Conservation (phyloP, 2,113 vertebrate species). For the Hypomesus transpacificus region DNA sequence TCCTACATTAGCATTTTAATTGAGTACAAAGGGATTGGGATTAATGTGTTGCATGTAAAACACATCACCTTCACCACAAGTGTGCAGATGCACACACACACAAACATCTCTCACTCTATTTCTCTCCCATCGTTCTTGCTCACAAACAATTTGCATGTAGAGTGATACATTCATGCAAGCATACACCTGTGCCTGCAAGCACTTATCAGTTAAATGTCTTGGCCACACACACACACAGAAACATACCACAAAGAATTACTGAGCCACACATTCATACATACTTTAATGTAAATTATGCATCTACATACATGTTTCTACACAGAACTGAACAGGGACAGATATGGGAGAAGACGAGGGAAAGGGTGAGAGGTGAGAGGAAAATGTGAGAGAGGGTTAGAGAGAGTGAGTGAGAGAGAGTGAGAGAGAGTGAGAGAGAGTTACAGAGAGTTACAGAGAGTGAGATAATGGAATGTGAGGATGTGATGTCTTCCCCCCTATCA, state of each 20-base stretch:
- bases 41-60: slow-evolving; percentile 67
- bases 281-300: slow-evolving; percentile 13
- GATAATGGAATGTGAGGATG: background rate
- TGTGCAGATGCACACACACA: background rate
- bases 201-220: slow-evolving; percentile 34
- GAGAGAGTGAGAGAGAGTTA: slow-evolving; percentile 4
- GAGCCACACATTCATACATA: background rate
- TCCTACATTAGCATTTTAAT: slow-evolving; percentile 76
- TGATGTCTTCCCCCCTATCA: too few species aligned
- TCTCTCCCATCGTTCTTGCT: slow-evolving; percentile 11
- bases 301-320: background rate
- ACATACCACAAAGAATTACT: background rate
- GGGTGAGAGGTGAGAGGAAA: slow-evolving; percentile 5
- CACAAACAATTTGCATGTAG: slow-evolving; percentile 56
- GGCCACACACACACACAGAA: background rate
- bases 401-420: background rate
- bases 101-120: background rate
- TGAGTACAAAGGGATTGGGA: slow-evolving; percentile 53
- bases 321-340: slow-evolving; percentile 6
- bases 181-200: slow-evolving; percentile 56
- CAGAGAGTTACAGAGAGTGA: too few species aligned
- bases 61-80: slow-evolving; percentile 40
- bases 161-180: slow-evolving; percentile 54
- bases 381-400: background rate
- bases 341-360: slow-evolving; percentile 11